Evolutionary conservation across 2,888 invertebrate genomes (phyloP).

Genomic region (Euzetes globulus): DNA sequence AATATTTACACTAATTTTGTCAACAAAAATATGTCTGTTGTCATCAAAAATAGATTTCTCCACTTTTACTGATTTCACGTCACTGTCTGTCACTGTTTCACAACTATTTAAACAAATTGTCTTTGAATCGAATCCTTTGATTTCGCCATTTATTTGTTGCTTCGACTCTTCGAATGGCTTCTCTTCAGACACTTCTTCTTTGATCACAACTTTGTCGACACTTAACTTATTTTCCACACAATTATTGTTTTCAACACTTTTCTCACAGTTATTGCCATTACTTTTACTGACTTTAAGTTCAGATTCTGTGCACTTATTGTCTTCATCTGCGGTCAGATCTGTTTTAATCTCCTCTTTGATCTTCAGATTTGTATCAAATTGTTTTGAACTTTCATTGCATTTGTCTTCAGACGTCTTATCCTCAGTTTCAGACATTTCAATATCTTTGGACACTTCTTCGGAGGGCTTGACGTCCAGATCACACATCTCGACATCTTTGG

Average conservation of each 20-base stretch:
- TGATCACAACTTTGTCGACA: neutral
- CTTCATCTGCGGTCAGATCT: too few relatives aligned
- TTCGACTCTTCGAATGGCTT: neutral
- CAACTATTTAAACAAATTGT: neutral
- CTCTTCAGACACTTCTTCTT: neutral
- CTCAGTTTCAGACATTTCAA: neutral
- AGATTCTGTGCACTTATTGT: too few relatives aligned
- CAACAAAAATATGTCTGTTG: too few relatives aligned
- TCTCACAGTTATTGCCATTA: neutral
- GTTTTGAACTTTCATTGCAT: too few relatives aligned
- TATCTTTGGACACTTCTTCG: neutral
- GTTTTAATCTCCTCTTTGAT: too few relatives aligned
- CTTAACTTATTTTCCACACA: neutral
- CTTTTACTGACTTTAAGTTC: neutral
- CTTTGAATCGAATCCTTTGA: neutral
- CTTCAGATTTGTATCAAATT: too few relatives aligned
- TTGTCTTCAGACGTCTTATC: neutral
- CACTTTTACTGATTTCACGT: neutral
- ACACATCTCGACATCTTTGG: too few relatives aligned
- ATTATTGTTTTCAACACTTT: conserved; percentile 14
- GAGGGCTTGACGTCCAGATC: too few relatives aligned
- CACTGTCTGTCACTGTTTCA: neutral
- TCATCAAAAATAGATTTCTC: neutral
- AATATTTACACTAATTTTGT: neutral
- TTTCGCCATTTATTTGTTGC: neutral